A percentile compares a stretch with the other conserved stretches of the same genome.
phyloP scores from a whole-genome alignment of 92 coral and sea anemone genomes.

The Umimayanthus kanabou region DNA sequence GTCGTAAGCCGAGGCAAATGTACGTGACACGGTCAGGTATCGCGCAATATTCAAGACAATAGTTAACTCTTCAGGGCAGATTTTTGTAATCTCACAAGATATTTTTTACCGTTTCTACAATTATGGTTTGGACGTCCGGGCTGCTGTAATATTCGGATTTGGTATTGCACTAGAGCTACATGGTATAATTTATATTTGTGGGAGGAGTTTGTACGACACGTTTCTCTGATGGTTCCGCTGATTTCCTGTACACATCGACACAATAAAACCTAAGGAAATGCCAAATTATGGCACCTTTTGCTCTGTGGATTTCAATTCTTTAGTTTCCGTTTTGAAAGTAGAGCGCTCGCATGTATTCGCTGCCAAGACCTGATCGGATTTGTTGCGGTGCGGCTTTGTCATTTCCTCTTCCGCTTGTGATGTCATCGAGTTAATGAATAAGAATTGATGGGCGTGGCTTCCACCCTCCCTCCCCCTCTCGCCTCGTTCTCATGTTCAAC shows the following conservation, averaged over 20 bases:
- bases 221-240: neutral
- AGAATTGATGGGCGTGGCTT: constrained; percentile 34
- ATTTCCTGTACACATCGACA: neutral
- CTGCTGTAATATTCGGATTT: neutral
- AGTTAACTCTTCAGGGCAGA: neutral
- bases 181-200: neutral
- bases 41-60: neutral
- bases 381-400: constrained; percentile 26
- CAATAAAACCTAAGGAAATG: constrained; percentile 29
- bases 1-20: neutral
- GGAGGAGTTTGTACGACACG: constrained; percentile 16
- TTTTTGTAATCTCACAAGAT: neutral
- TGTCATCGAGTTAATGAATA: constrained; percentile 40
- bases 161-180: neutral
- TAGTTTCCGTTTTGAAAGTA: constrained; percentile 29
- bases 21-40: neutral
- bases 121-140: neutral
- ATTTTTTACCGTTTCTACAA: neutral
- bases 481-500: constrained; percentile 37
- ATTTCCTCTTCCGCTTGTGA: constrained; percentile 42
- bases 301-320: constrained; percentile 28
- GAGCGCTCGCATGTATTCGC: neutral
- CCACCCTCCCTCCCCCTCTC: constrained; percentile 1
- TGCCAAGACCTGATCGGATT: neutral
- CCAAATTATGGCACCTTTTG: constrained; percentile 30